Conservation (phyloP, 2,113 vertebrate genomes). For the Callopanchax toddi region DNA sequence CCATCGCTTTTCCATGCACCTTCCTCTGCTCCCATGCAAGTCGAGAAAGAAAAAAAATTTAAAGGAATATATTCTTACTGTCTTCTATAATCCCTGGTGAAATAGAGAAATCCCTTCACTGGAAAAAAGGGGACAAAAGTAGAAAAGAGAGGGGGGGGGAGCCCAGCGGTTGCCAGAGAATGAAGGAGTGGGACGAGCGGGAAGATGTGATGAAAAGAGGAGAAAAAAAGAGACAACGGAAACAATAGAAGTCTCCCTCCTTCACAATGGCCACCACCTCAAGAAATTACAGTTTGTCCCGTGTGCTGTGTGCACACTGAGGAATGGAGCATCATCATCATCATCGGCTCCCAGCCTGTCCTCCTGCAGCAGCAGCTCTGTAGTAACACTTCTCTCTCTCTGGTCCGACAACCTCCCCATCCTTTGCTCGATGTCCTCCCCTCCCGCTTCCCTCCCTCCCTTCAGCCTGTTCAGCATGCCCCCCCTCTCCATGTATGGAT, state of each 20-base stretch:
- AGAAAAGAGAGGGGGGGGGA: conserved; percentile 39
- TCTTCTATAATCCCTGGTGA: conserved; percentile 70
- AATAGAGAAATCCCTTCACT: conserved; percentile 72
- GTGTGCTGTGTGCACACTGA: conserved; percentile 44
- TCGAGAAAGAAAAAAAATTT: not conserved
- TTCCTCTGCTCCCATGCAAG: conserved; percentile 34
- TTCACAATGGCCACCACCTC: conserved; percentile 24
- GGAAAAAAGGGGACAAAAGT: conserved; percentile 57
- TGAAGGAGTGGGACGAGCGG: conserved; percentile 46
- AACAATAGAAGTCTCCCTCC: conserved; percentile 49
- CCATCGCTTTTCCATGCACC: conserved; percentile 26
- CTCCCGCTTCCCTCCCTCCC: conserved; percentile 53
- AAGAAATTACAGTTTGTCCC: conserved; percentile 61
- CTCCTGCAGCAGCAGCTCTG: conserved; percentile 68
- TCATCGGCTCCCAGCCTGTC: conserved; percentile 64
- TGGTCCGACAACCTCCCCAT: conserved; percentile 66
- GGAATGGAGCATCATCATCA: conserved; percentile 73
- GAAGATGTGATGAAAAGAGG: conserved; percentile 33
- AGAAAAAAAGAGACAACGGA: conserved; percentile 48
- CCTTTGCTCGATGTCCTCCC: conserved; percentile 50
- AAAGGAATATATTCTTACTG: conserved; percentile 71
- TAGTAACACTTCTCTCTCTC: conserved; percentile 81
- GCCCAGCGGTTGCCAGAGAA: conserved; percentile 58
- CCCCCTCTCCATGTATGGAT: conserved; percentile 68
- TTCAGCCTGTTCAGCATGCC: conserved; percentile 61